These are phyloP conservation scores for Eledone cirrhosa DNA, from an alignment of 2,888 invertebrate genomes.

Conservation along the genomic window DNA sequence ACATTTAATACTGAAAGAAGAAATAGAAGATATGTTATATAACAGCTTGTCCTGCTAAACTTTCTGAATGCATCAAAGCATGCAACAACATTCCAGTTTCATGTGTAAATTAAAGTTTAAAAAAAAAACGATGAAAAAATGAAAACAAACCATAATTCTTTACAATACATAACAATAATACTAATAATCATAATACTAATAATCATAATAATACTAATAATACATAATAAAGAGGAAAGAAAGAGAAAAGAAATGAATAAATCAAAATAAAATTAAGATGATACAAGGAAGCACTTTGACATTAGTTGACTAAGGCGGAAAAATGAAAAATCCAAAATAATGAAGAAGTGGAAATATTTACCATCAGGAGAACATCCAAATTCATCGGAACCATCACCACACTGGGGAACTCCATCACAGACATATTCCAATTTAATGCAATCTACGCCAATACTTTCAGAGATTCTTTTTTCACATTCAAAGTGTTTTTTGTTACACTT, in stretches of 20 bases:
- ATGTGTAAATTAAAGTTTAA: too few species aligned
- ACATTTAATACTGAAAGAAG: too few species aligned
- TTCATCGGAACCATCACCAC: constrained; percentile 59
- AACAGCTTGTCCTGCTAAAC: too few species aligned
- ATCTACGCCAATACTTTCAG: constrained; percentile 41
- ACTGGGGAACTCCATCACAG: constrained; percentile 56
- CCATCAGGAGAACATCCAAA: constrained; percentile 41
- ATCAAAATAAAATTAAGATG: not conserved
- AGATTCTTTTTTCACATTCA: constrained; percentile 48
- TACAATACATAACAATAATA: not conserved
- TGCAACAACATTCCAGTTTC: too few species aligned
- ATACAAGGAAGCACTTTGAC: not conserved
- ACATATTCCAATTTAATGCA: constrained; percentile 46
- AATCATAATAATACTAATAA: too few species aligned
- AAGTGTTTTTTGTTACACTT: constrained; percentile 34
- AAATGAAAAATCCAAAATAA: not conserved
- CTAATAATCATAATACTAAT: not conserved
- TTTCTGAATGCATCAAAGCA: too few species aligned
- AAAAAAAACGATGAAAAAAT: too few species aligned
- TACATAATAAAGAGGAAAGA: too few species aligned
- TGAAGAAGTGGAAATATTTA: constrained; percentile 1
- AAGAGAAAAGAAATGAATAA: not conserved
- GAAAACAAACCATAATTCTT: not conserved
- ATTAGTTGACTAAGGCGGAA: not conserved
- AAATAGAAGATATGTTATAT: too few species aligned